Evolutionary conservation across 2,888 invertebrate species (phyloP).

Genomic region (Hoplodrina blanda): DNA sequence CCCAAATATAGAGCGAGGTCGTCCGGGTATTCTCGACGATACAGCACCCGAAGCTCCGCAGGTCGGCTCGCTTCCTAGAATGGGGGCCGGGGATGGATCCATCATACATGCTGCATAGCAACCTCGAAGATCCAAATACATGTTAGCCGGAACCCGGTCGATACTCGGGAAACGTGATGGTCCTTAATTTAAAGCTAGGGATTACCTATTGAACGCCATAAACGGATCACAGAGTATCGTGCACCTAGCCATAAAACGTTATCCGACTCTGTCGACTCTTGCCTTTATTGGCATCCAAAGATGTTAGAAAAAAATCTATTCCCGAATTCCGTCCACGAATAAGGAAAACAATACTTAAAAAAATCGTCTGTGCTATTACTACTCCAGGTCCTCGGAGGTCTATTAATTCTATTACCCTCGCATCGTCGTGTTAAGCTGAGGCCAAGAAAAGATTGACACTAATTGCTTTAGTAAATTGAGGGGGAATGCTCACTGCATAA

Average conservation of each 20-base stretch:
- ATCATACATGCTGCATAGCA: slow-evolving; percentile 3
- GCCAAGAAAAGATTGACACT: slow-evolving; percentile 34
- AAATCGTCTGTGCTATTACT: not conserved
- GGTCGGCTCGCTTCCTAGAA: not conserved
- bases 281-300: too few relatives aligned
- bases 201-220: not conserved
- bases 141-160: slow-evolving; percentile 32
- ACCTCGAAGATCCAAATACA: slow-evolving; percentile 29
- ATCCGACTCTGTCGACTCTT: not conserved
- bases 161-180: slow-evolving; percentile 30
- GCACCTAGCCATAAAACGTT: not conserved
- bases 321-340: too few relatives aligned
- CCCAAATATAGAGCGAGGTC: slow-evolving; percentile 15
- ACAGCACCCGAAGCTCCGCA: slow-evolving; percentile 1
- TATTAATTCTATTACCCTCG: slow-evolving; percentile 24
- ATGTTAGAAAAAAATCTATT: too few relatives aligned
- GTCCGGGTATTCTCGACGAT: slow-evolving; percentile 11
- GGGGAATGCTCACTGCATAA: slow-evolving; percentile 44
- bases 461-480: slow-evolving; percentile 39
- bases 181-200: not conserved
- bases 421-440: slow-evolving; percentile 17
- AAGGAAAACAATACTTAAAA: not conserved
- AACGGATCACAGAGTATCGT: not conserved
- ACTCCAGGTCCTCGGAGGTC: slow-evolving; percentile 2
- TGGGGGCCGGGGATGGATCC: slow-evolving; percentile 4